A percentile compares a stretch with the other conserved stretches of the same genome.
These are phyloP conservation scores for Temnothorax curvispinosus DNA, from an alignment of 1,140 invertebrate species.

Conservation along the genomic window DNA sequence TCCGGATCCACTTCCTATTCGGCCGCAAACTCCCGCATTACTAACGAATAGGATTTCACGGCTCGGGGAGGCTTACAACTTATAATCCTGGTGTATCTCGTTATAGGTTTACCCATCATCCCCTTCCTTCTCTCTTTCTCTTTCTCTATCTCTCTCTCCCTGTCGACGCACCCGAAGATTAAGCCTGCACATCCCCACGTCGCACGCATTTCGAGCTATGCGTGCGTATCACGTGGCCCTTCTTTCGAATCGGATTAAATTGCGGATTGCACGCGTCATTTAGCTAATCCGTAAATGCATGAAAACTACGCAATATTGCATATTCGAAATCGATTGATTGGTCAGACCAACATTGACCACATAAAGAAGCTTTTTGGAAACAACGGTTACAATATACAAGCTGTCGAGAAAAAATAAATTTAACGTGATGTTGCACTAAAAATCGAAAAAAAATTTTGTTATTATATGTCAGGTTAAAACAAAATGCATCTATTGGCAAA, in stretches of 20 bases:
- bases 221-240: slow-evolving; percentile 17
- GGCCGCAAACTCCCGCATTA: slow-evolving; percentile 54
- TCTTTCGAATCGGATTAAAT: slow-evolving; percentile 75
- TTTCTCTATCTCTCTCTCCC: slow-evolving; percentile 22
- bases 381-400: not conserved
- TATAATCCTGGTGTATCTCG: slow-evolving; percentile 79
- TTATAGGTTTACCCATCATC: slow-evolving; percentile 76
- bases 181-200: slow-evolving; percentile 68
- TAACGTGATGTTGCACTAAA: not conserved
- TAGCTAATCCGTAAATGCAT: slow-evolving; percentile 48
- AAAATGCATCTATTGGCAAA: not conserved
- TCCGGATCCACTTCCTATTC: slow-evolving; percentile 67
- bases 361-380: not conserved
- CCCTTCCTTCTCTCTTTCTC: slow-evolving; percentile 39
- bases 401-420: not conserved
- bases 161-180: slow-evolving; percentile 74
- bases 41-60: slow-evolving; percentile 72
- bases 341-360: not conserved
- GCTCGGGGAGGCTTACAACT: slow-evolving; percentile 77
- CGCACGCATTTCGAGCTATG: slow-evolving; percentile 45
- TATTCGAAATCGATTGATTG: not conserved
- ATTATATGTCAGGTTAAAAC: not conserved
- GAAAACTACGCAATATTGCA: slow-evolving; percentile 50
- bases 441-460: slow-evolving; percentile 11
- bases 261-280: slow-evolving; percentile 75